phyloP scores from a whole-genome alignment of 2,113 vertebrate genomes.

The Ptyas mucosa region DNA sequence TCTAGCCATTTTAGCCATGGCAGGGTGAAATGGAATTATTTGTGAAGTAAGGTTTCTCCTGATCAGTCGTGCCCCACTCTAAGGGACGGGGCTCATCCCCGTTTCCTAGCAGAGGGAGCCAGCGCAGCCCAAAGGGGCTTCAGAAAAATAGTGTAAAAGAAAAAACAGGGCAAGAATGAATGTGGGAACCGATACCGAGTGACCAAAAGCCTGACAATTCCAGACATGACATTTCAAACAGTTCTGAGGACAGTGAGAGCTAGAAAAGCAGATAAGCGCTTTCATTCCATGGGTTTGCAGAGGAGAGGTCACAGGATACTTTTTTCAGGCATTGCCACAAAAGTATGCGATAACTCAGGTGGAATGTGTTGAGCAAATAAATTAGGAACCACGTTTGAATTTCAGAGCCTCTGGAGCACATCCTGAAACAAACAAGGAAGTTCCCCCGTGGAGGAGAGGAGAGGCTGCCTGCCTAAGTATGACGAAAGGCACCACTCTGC shows the following conservation, averaged over 20 bases:
- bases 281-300: slow-evolving; percentile 37
- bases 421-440: slow-evolving; percentile 21
- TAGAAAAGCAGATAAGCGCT: slow-evolving; percentile 24
- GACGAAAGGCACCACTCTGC: slow-evolving; percentile 44
- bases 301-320: slow-evolving; percentile 27
- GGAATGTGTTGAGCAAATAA: slow-evolving; percentile 58
- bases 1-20: not conserved
- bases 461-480: slow-evolving; percentile 37
- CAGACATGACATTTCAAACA: not conserved
- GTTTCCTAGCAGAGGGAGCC: too few relatives aligned
- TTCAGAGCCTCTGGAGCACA: not conserved
- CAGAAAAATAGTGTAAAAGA: not conserved
- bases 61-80: not conserved
- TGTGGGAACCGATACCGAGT: not conserved
- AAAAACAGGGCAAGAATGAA: slow-evolving; percentile 18
- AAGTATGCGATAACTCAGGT: slow-evolving; percentile 21
- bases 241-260: not conserved
- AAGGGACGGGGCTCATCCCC: too few relatives aligned
- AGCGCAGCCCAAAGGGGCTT: not conserved
- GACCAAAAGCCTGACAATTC: slow-evolving; percentile 33
- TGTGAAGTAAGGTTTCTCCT: not conserved
- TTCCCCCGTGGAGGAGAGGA: slow-evolving; percentile 53
- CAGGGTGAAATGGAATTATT: not conserved
- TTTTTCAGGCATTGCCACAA: slow-evolving; percentile 32
- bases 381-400: slow-evolving; percentile 26